Percentiles rank a stretch among this genome's conserved stretches.
Conservation (phyloP, 2,888 invertebrate species). For the Trilocha varians region DNA sequence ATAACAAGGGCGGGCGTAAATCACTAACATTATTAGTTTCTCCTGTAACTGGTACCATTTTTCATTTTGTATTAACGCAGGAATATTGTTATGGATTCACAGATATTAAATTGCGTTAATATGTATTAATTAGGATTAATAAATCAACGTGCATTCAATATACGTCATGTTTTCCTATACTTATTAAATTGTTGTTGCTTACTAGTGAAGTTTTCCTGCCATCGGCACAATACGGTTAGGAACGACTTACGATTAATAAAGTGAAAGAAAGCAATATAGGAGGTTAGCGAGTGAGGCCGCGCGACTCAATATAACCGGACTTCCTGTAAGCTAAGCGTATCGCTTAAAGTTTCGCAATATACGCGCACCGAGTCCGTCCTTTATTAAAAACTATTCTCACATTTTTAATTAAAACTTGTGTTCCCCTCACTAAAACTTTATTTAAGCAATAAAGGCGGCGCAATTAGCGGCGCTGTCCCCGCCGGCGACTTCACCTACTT, state of each 20-base stretch:
- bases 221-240: neutral
- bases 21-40: slow-evolving; percentile 72
- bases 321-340: slow-evolving; percentile 68
- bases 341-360: slow-evolving; percentile 73
- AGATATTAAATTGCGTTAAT: too few species aligned
- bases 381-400: slow-evolving; percentile 74
- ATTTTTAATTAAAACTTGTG: slow-evolving; percentile 74
- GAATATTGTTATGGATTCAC: neutral
- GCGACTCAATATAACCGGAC: slow-evolving; percentile 52
- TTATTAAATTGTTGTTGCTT: neutral
- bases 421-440: slow-evolving; percentile 71
- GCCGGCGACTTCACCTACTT: slow-evolving; percentile 72
- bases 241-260: neutral
- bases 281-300: slow-evolving; percentile 16
- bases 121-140: too few species aligned
- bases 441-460: slow-evolving; percentile 73
- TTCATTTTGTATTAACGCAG: slow-evolving; percentile 57
- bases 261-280: neutral
- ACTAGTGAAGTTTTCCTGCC: neutral
- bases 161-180: too few species aligned
- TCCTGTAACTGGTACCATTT: slow-evolving; percentile 60
- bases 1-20: slow-evolving; percentile 72
- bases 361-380: slow-evolving; percentile 66
- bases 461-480: slow-evolving; percentile 73
- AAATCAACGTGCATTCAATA: too few species aligned